phyloP scores from a whole-genome alignment of 2,797 vertebrate genomes.

The Microcaecilia unicolor region DNA sequence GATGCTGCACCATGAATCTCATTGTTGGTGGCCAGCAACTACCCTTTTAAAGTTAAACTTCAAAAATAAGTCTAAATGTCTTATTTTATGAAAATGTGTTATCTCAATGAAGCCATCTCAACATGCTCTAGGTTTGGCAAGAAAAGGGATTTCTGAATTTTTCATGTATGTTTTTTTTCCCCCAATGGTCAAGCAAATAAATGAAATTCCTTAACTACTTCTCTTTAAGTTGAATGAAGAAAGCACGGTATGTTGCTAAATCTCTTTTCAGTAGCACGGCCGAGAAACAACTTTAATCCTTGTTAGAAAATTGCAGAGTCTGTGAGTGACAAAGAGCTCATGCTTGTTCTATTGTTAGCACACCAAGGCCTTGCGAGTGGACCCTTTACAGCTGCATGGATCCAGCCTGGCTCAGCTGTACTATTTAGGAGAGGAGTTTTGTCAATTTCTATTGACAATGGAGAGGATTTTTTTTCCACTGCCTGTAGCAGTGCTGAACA shows the following conservation, averaged over 20 bases:
- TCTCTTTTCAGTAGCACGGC: constrained; percentile 60
- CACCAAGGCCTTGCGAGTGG: constrained; percentile 50
- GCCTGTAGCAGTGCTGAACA: constrained; percentile 59
- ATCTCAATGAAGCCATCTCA: constrained; percentile 39
- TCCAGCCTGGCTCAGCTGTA: constrained; percentile 64
- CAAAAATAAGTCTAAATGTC: constrained; percentile 40
- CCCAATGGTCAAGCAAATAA: constrained; percentile 42
- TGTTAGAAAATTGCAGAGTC: constrained; percentile 74
- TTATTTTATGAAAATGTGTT: constrained; percentile 42
- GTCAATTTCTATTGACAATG: constrained; percentile 70
- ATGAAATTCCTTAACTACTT: constrained; percentile 71
- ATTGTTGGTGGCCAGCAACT: constrained; percentile 60
- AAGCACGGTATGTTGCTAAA: constrained; percentile 70
- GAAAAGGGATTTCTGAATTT: constrained; percentile 43
- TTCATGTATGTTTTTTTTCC: constrained; percentile 62
- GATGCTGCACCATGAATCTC: no score
- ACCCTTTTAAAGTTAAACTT: constrained; percentile 47
- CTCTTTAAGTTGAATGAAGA: constrained; percentile 67
- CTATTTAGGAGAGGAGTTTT: constrained; percentile 68
- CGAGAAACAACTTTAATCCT: constrained; percentile 75
- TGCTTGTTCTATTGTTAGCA: constrained; percentile 61
- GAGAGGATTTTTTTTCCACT: constrained; percentile 60
- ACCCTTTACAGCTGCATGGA: constrained; percentile 69
- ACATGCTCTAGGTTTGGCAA: constrained; percentile 33
- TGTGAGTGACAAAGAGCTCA: constrained; percentile 71